Percentiles rank a stretch among this genome's conserved stretches.
Conservation (phyloP, 1,140 invertebrate genomes). For the Dendroctonus ponderosae region DNA sequence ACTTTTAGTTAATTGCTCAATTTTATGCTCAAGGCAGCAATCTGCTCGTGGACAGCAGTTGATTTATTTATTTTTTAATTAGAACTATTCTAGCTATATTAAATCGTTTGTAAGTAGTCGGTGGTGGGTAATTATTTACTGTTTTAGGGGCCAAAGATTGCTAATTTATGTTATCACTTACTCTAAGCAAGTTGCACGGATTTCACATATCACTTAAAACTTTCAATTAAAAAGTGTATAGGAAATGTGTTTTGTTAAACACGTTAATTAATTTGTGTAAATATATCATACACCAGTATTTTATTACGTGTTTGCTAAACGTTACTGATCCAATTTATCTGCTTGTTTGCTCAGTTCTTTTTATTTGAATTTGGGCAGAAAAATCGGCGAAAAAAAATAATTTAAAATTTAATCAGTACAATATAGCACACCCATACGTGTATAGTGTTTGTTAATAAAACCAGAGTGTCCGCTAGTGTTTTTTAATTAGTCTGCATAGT, state of each 20-base stretch:
- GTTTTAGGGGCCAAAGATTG: conserved; percentile 18
- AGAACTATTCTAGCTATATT: neutral
- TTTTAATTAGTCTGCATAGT: conserved; percentile 8
- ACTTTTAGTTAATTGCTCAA: too few species aligned
- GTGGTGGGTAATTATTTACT: conserved; percentile 11
- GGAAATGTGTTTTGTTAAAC: too few species aligned
- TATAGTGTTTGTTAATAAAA: neutral
- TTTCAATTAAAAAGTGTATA: too few species aligned
- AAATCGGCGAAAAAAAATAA: neutral
- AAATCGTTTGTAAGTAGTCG: neutral
- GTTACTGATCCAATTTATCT: too few species aligned
- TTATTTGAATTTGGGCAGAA: neutral
- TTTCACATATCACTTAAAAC: too few species aligned
- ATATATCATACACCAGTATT: too few species aligned
- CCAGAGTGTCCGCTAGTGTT: conserved; percentile 16
- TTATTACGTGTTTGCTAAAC: too few species aligned
- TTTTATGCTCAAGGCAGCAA: too few species aligned
- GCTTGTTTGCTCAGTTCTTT: neutral
- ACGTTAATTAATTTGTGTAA: too few species aligned
- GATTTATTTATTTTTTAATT: neutral
- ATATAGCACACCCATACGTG: too few species aligned
- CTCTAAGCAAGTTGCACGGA: too few species aligned
- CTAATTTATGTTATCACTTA: conserved; percentile 10
- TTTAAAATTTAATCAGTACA: neutral
- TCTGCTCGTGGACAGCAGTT: too few species aligned